These are phyloP conservation scores for Diadumene lineata DNA, from an alignment of 92 coral and sea anemone species.

Conservation along the genomic window DNA sequence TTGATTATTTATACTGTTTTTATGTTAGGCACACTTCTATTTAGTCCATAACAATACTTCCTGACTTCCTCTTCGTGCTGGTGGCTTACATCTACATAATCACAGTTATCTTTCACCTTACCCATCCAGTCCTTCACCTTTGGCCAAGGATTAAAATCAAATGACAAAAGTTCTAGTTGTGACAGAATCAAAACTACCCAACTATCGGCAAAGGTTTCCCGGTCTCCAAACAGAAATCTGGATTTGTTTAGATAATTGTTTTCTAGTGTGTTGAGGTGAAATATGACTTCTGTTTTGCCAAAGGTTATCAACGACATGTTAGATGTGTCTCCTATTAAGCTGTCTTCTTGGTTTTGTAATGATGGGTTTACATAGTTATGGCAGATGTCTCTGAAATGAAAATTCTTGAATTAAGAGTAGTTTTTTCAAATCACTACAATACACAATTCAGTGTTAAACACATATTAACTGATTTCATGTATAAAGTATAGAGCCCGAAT, in stretches of 20 bases:
- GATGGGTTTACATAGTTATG: constrained; percentile 74
- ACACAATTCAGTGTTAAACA: no score
- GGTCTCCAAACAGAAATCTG: constrained; percentile 44
- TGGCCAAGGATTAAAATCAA: constrained; percentile 69
- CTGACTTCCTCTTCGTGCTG: constrained; percentile 66
- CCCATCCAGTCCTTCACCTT: constrained; percentile 68
- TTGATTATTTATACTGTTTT: not conserved
- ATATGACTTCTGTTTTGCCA: constrained; percentile 68
- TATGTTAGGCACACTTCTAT: constrained; percentile 38
- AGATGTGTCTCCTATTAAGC: constrained; percentile 49
- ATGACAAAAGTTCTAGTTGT: constrained; percentile 60
- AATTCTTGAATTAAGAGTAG: no score
- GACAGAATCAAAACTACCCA: constrained; percentile 65
- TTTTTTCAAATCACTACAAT: no score
- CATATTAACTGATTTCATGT: no score
- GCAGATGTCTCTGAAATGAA: constrained; percentile 55
- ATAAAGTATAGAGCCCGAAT: no score
- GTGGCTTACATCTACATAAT: constrained; percentile 73
- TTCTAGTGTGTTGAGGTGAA: constrained; percentile 67
- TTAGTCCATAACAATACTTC: constrained; percentile 37
- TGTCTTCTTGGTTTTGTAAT: constrained; percentile 51
- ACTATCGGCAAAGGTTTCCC: constrained; percentile 71
- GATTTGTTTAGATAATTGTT: constrained; percentile 53
- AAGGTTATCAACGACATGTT: constrained; percentile 60
- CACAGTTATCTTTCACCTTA: constrained; percentile 53